A percentile compares a stretch with the other conserved stretches of the same genome.
Evolutionary conservation across 2,113 vertebrate genomes (phyloP).

Genomic region (Perccottus glenii): DNA sequence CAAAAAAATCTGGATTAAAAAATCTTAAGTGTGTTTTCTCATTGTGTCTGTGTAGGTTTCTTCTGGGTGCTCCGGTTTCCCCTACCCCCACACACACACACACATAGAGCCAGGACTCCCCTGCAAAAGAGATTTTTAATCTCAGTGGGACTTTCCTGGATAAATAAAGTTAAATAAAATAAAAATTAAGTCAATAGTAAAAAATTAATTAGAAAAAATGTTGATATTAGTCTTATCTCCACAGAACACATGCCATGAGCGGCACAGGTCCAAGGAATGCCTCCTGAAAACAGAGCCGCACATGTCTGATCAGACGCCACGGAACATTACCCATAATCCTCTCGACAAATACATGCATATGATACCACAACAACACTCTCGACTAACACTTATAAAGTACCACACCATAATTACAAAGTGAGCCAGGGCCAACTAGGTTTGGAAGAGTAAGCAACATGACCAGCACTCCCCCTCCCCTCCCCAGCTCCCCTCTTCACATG

Average conservation of each 20-base stretch:
- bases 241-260: conserved; percentile 42
- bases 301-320: conserved; percentile 66
- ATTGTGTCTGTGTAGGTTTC: too few relatives aligned
- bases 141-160: too few relatives aligned
- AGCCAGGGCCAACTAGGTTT: conserved; percentile 87
- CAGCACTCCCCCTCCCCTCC: conserved; percentile 18
- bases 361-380: conserved; percentile 71
- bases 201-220: not conserved
- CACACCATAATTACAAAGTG: conserved; percentile 84
- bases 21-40: too few relatives aligned
- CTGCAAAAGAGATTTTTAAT: too few relatives aligned
- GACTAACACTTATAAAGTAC: conserved; percentile 67
- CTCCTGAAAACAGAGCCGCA: conserved; percentile 57
- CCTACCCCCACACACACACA: too few relatives aligned
- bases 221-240: conserved; percentile 29
- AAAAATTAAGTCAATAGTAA: not conserved
- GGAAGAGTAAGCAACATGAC: conserved; percentile 82
- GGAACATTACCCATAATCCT: conserved; percentile 74
- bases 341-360: conserved; percentile 71
- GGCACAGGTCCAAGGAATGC: conserved; percentile 56
- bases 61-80: too few relatives aligned
- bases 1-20: too few relatives aligned
- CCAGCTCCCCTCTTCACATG: conserved; percentile 82
- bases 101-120: too few relatives aligned
- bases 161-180: not conserved